Evolutionary conservation across 2,888 invertebrate genomes (phyloP).

Genomic region (Phorcus lineatus): DNA sequence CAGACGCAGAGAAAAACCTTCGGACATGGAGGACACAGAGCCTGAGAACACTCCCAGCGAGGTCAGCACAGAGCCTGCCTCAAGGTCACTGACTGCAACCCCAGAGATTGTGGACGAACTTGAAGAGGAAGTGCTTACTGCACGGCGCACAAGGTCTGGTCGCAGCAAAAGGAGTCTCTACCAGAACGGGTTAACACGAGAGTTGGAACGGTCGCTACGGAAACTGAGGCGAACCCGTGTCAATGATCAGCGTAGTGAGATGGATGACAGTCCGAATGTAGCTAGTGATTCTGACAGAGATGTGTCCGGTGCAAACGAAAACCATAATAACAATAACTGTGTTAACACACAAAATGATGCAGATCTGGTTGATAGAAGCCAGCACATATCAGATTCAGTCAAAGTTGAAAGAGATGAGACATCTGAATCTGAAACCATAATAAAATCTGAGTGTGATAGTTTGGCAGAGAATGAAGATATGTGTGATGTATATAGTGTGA

Average conservation of each 20-base stretch:
- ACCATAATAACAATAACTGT: conserved; percentile 15
- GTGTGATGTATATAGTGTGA: conserved; percentile 20
- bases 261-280: background rate
- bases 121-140: background rate
- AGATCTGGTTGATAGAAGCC: background rate
- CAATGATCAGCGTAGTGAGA: background rate
- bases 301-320: background rate
- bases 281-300: conserved; percentile 15
- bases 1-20: background rate
- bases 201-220: background rate
- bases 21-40: conserved; percentile 30
- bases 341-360: background rate
- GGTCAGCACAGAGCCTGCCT: conserved; percentile 7
- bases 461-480: background rate
- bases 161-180: background rate
- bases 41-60: conserved; percentile 12
- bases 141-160: background rate
- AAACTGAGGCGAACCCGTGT: conserved; percentile 7
- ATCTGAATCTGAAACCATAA: conserved; percentile 3
- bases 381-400: background rate
- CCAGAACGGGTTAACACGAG: conserved; percentile 3
- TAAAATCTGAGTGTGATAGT: background rate
- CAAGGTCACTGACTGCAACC: conserved; percentile 20
- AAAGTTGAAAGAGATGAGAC: background rate
- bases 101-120: background rate